These are phyloP conservation scores for Agriopis leucophaearia DNA, from an alignment of 2,888 invertebrate genomes.

Conservation along the genomic window DNA sequence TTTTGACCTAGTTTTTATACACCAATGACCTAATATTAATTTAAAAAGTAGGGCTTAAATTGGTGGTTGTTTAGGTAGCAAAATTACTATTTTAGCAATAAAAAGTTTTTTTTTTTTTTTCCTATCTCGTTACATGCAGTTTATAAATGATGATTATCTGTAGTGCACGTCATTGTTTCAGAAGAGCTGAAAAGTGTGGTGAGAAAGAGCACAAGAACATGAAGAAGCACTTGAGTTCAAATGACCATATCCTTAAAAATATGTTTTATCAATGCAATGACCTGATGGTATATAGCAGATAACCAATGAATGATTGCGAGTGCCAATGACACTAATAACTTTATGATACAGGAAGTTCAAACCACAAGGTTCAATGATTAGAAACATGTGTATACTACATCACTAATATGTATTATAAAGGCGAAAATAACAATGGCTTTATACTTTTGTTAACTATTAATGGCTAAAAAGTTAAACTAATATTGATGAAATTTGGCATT, in stretches of 20 bases:
- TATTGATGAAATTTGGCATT: no score
- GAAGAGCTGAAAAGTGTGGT: background rate
- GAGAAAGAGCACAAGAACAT: background rate
- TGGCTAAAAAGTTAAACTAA: no score
- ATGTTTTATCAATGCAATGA: background rate
- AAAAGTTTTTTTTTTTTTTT: no score
- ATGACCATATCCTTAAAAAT: background rate
- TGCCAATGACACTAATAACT: background rate
- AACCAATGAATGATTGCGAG: background rate
- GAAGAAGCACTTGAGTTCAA: background rate
- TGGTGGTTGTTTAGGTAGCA: no score
- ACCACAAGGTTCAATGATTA: background rate
- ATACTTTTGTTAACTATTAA: no score
- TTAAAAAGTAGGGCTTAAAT: no score
- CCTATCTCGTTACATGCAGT: no score
- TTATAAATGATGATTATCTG: no score
- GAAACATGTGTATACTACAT: background rate
- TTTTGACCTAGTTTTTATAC: no score
- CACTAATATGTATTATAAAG: background rate
- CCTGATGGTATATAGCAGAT: background rate
- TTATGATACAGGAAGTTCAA: slow-evolving; percentile 1
- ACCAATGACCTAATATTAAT: no score
- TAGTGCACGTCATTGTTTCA: no score
- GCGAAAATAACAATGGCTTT: background rate
- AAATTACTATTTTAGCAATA: no score